Evolutionary conservation across 2,113 vertebrate species (phyloP).

Genomic region (Promerops cafer): DNA sequence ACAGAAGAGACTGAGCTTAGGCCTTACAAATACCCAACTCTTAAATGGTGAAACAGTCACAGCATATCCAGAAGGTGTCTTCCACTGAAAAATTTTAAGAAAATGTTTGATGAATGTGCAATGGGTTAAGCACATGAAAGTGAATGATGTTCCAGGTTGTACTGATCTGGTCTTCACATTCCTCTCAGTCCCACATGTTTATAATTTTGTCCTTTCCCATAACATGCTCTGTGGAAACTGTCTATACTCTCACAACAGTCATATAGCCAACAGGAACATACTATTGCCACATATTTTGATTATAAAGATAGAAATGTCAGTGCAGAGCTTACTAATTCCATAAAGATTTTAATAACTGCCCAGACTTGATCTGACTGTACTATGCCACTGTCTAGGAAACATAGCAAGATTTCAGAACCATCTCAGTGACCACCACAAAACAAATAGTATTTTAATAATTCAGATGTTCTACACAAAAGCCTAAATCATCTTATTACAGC

Average conservation of each 20-base stretch:
- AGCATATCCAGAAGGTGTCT: background rate
- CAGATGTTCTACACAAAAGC: background rate
- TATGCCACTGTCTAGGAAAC: background rate
- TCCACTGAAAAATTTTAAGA: background rate
- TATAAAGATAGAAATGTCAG: background rate
- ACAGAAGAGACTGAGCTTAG: background rate
- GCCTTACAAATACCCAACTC: fast-evolving
- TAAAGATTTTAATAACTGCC: background rate
- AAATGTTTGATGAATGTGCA: background rate
- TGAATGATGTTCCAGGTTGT: background rate
- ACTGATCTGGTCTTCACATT: background rate
- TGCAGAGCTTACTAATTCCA: background rate
- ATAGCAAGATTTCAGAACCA: background rate
- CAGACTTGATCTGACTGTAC: background rate
- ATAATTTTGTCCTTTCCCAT: background rate
- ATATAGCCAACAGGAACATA: background rate
- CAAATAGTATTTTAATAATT: background rate
- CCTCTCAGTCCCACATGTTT: background rate
- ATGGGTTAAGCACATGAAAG: background rate
- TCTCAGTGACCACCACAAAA: background rate
- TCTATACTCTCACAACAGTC: background rate
- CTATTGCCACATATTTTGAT: background rate
- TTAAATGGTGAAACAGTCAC: background rate
- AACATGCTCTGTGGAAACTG: background rate
- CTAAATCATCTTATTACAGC: background rate